A percentile compares a stretch with the other conserved stretches of the same genome.
Conservation (phyloP, 2,113 vertebrate species). For the Glaucomys volans region DNA sequence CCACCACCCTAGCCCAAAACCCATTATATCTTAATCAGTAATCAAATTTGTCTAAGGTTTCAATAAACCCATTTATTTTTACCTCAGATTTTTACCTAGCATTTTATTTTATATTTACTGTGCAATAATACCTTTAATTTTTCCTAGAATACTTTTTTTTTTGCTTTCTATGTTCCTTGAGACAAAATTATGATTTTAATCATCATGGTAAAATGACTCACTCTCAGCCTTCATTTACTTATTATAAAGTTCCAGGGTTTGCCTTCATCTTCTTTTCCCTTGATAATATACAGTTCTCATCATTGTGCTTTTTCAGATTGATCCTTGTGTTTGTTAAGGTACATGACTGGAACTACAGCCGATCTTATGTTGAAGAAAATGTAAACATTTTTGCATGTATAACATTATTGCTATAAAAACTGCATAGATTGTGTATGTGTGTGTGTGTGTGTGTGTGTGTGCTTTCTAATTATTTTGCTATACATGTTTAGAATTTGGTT, state of each 20-base stretch:
- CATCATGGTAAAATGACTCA: background rate
- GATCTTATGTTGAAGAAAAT: background rate
- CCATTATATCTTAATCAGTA: background rate
- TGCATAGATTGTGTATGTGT: background rate
- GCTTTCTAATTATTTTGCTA: background rate
- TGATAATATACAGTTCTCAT: background rate
- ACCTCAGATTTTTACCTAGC: background rate
- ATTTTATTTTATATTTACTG: background rate
- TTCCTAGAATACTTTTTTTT: background rate
- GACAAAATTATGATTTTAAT: slow-evolving; percentile 19
- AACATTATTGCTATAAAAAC: background rate
- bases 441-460: background rate
- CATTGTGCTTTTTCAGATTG: background rate
- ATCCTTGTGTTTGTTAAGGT: slow-evolving; percentile 22
- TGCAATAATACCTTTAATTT: background rate
- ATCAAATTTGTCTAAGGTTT: slow-evolving; percentile 8
- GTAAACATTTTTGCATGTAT: too few relatives aligned
- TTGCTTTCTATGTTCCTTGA: background rate
- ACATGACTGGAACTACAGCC: background rate
- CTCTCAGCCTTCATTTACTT: background rate
- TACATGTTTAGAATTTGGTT: background rate
- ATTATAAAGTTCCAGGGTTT: background rate
- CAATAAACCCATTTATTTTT: slow-evolving; percentile 6
- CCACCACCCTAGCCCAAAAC: too few relatives aligned
- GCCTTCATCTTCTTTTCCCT: background rate